Conservation (phyloP, 2,888 invertebrate species). For the Onchidella celtica region DNA sequence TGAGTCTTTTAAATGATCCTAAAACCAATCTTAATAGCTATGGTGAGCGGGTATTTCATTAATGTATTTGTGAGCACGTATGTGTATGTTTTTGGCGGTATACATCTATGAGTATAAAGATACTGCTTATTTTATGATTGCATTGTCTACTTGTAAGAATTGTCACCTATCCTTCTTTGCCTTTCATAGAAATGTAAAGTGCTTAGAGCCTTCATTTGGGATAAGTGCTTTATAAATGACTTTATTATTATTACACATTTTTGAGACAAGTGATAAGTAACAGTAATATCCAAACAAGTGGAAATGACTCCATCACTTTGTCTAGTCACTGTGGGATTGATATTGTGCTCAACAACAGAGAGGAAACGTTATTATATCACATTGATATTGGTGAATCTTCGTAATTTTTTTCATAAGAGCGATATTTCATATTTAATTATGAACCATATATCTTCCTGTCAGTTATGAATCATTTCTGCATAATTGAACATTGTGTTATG, state of each 20-base stretch:
- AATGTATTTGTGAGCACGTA: background rate
- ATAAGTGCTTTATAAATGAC: background rate
- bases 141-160: background rate
- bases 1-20: background rate
- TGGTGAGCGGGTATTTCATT: background rate
- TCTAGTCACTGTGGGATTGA: background rate
- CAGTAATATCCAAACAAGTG: background rate
- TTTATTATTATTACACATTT: background rate
- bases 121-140: background rate
- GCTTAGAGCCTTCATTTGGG: background rate
- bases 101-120: background rate
- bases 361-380: background rate
- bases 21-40: background rate
- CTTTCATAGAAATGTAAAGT: background rate
- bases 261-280: background rate
- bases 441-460: background rate
- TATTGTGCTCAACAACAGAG: background rate
- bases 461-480: background rate
- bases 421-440: no score
- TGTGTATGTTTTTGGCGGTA: background rate
- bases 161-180: slow-evolving; percentile 1
- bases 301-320: background rate
- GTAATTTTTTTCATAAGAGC: background rate
- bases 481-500: background rate
- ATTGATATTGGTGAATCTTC: background rate